Evolutionary conservation across 2,113 vertebrate species (phyloP).

Genomic region (Chelonoidis abingdonii): DNA sequence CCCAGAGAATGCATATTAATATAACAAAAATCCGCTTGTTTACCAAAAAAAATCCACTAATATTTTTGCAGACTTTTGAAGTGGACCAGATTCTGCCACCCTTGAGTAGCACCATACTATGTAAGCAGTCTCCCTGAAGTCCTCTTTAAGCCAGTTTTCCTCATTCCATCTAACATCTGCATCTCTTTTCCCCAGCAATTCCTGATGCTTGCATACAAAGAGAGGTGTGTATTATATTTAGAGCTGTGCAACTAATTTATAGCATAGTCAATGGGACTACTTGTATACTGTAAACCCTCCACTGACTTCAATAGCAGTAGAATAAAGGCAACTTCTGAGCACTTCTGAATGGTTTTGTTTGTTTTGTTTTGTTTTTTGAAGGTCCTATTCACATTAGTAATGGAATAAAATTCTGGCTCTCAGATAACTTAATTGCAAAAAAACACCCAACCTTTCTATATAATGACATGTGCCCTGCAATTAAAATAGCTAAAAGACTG

Average conservation of each 20-base stretch:
- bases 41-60: neutral
- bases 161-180: neutral
- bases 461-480: neutral
- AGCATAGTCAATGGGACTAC: neutral
- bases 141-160: neutral
- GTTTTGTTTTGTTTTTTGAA: neutral
- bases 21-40: neutral
- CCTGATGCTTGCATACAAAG: neutral
- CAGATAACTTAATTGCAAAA: neutral
- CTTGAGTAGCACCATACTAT: neutral
- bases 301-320: neutral
- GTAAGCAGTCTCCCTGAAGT: neutral
- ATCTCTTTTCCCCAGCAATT: neutral
- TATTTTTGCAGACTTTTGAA: neutral
- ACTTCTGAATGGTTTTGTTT: no score
- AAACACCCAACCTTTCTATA: neutral
- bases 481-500: neutral
- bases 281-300: rapidly evolving
- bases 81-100: neutral
- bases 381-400: neutral
- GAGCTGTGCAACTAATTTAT: rapidly evolving
- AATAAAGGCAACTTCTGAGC: neutral
- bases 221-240: neutral
- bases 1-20: neutral
- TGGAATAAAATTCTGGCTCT: neutral